Conservation (phyloP, 2,888 invertebrate species). For the Julus scanicus region DNA sequence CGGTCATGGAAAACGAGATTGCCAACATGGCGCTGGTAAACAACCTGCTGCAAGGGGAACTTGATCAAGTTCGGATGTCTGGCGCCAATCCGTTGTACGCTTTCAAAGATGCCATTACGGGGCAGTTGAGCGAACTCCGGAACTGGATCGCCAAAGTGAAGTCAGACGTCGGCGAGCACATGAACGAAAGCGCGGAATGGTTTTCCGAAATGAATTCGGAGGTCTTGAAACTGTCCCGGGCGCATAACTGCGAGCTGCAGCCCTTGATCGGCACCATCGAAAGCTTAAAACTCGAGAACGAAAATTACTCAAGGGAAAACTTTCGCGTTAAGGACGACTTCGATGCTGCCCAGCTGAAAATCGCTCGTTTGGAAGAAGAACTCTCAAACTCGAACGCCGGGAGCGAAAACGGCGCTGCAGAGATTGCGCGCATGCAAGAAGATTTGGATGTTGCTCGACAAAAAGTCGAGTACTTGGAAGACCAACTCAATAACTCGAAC, state of each 20-base stretch:
- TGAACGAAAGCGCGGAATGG: not conserved
- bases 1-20: not conserved
- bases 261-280: not conserved
- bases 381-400: not conserved
- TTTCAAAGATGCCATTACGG: not conserved
- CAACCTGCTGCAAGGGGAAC: not conserved
- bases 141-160: not conserved
- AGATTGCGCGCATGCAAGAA: not conserved
- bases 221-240: not conserved
- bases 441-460: not conserved
- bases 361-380: not conserved
- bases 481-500: not conserved
- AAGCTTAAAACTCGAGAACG: not conserved
- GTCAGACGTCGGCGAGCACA: not conserved
- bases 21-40: not conserved
- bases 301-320: not conserved
- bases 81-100: not conserved
- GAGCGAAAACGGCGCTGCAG: not conserved
- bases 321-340: not conserved
- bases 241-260: not conserved
- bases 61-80: not conserved
- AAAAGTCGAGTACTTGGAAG: not conserved
- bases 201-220: not conserved
- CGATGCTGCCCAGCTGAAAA: constrained; percentile 1
- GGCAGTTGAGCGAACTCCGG: not conserved